These are phyloP conservation scores for Regulus satrapa DNA, from an alignment of 2,113 vertebrate genomes.

Conservation along the genomic window DNA sequence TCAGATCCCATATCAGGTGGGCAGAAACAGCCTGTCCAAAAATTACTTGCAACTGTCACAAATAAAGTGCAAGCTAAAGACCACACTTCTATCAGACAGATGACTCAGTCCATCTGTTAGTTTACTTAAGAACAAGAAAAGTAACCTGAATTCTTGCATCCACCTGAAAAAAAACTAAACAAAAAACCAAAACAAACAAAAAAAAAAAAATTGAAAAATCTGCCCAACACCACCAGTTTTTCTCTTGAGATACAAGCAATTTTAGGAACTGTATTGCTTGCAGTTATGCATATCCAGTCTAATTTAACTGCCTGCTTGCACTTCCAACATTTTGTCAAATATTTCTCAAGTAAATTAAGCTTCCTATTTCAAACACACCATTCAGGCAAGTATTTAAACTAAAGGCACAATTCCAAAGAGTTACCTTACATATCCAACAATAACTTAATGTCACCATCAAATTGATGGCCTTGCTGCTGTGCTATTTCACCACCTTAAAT, in stretches of 20 bases:
- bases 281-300: neutral
- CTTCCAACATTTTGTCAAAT: slow-evolving; percentile 32
- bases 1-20: neutral
- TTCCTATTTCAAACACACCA: neutral
- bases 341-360: slow-evolving; percentile 4
- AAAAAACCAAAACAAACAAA: too few relatives aligned
- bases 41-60: slow-evolving; percentile 39
- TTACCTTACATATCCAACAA: neutral
- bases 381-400: neutral
- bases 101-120: slow-evolving; percentile 48
- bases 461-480: neutral
- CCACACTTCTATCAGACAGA: slow-evolving; percentile 46
- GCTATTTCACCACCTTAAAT: neutral
- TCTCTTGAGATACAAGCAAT: neutral
- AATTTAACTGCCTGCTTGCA: slow-evolving; percentile 13
- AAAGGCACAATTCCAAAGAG: neutral
- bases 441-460: neutral
- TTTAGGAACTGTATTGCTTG: neutral
- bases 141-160: slow-evolving; percentile 39
- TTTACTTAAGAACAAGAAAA: slow-evolving; percentile 24
- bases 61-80: slow-evolving; percentile 20
- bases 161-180: slow-evolving; percentile 23
- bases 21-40: neutral
- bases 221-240: slow-evolving; percentile 11
- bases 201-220: too few relatives aligned